Evolutionary conservation across 2,797 vertebrate genomes (phyloP).

Genomic region (Halcyon badia): DNA sequence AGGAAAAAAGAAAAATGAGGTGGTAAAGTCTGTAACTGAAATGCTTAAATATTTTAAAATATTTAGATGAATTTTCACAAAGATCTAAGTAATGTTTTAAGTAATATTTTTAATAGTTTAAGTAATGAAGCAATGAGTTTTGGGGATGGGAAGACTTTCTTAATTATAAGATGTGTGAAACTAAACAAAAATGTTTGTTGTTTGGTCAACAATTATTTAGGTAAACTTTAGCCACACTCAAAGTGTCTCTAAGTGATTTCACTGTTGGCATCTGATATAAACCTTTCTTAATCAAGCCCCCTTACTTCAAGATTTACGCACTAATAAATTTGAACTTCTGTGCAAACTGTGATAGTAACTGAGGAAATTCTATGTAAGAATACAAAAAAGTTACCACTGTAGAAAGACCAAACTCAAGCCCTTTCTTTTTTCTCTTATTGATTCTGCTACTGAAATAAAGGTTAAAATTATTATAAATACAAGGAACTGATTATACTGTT

Average conservation of each 20-base stretch:
- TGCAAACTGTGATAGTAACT: not conserved
- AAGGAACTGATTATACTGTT: not conserved
- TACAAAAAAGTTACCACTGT: not conserved
- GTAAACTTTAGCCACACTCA: not conserved
- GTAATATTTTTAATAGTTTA: not conserved
- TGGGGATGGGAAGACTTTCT: not conserved
- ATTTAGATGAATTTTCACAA: not conserved
- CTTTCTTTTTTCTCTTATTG: too few relatives aligned
- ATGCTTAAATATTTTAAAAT: not conserved
- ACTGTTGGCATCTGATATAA: not conserved
- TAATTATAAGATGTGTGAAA: too few relatives aligned
- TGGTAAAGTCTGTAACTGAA: not conserved
- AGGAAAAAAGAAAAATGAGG: not conserved
- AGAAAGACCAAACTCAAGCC: not conserved
- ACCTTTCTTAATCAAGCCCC: not conserved
- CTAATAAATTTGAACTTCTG: not conserved
- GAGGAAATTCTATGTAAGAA: not conserved
- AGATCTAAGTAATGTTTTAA: not conserved
- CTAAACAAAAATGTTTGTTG: not conserved
- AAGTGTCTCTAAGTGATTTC: not conserved
- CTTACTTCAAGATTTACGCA: not conserved
- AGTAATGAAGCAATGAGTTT: not conserved
- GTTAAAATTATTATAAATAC: not conserved
- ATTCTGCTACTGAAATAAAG: not conserved
- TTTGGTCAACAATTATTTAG: not conserved